phyloP scores from a whole-genome alignment of 1,140 invertebrate species.

The Metaphire vulgaris region DNA sequence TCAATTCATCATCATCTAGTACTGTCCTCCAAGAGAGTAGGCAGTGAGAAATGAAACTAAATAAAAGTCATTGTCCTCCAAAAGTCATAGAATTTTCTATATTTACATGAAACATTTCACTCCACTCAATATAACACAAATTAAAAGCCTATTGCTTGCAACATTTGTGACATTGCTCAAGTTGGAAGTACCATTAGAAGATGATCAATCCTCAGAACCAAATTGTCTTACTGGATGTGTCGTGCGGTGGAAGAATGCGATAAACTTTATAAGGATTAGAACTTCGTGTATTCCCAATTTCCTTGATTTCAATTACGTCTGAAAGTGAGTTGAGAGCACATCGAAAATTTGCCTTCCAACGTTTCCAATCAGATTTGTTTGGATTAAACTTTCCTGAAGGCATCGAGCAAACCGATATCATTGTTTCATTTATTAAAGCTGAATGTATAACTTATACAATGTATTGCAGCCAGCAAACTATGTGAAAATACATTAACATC shows the following conservation, averaged over 20 bases:
- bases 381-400: not conserved
- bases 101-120: no score
- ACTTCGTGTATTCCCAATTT: constrained; percentile 33
- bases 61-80: no score
- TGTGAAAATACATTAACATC: not conserved
- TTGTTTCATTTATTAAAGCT: not conserved
- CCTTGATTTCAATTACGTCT: constrained; percentile 38
- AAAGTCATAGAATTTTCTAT: no score
- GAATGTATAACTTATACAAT: not conserved
- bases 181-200: no score
- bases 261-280: constrained; percentile 42
- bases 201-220: no score
- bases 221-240: not conserved
- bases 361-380: constrained; percentile 34
- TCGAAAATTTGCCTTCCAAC: constrained; percentile 48
- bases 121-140: no score
- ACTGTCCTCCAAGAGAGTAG: no score
- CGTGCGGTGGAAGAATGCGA: constrained; percentile 29
- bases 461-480: not conserved
- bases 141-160: no score
- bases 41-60: no score
- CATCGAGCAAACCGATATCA: not conserved
- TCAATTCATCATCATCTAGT: no score
- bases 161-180: no score
- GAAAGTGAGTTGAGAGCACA: constrained; percentile 46